Conservation (phyloP, 2,888 invertebrate genomes). For the Ophonus ardosiacus region DNA sequence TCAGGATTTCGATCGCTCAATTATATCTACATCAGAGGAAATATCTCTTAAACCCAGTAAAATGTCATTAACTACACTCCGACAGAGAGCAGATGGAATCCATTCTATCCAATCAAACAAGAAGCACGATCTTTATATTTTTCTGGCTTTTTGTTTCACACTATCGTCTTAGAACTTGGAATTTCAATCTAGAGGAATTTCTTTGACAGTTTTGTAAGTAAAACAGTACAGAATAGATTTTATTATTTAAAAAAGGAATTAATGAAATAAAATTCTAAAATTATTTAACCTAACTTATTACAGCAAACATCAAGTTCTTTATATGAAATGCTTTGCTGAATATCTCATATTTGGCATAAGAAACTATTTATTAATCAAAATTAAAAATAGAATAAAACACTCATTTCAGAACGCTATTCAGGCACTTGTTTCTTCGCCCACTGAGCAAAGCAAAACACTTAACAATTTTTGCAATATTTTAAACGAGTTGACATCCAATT, state of each 20-base stretch:
- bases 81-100: not conserved
- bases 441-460: slow-evolving; percentile 1
- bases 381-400: too few species aligned
- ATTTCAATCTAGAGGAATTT: not conserved
- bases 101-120: not conserved
- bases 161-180: not conserved
- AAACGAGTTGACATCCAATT: slow-evolving; percentile 33
- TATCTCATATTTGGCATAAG: too few species aligned
- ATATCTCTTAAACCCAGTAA: not conserved
- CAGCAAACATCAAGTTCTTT: too few species aligned
- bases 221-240: not conserved
- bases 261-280: too few species aligned
- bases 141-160: not conserved
- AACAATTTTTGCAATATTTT: slow-evolving; percentile 28
- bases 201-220: not conserved
- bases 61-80: slow-evolving; percentile 11
- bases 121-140: not conserved
- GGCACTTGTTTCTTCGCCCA: too few species aligned
- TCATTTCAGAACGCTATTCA: too few species aligned
- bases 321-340: too few species aligned
- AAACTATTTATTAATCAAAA: too few species aligned
- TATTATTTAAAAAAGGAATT: too few species aligned
- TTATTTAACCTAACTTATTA: too few species aligned
- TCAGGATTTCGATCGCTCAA: not conserved
- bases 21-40: slow-evolving; percentile 17